Evolutionary conservation across 2,888 invertebrate genomes (phyloP), one percentile per base, ranked within the genome.

Genomic region (Athrips mouffetella): DNA sequence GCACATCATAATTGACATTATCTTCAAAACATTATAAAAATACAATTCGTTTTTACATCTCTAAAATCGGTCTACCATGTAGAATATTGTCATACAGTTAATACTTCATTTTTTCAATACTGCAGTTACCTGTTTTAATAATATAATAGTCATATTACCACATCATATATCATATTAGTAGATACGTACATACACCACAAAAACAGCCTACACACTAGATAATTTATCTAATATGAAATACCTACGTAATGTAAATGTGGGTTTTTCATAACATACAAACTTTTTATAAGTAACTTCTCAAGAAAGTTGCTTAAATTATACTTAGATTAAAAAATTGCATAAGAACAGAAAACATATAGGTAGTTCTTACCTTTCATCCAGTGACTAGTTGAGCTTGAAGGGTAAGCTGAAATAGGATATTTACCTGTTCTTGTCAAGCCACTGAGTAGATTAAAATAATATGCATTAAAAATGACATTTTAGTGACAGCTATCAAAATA

Each of bases 161-260:
- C 35, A 50, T 47, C 57, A 10, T 27, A 27, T 27, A 27, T 57
- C 58, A 53, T 50, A 63, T 59, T 64, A 59, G 56, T 62, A 59
- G 51, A 61, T 62, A 64, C 59, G 67, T 61, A 42, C 29, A 42
- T 29, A 59, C 59, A 66, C 59, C 63, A 63, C 60, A 67, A 65
- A 65, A 66, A 63, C 62, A 65, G 58, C 56, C 57, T 64, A 67
- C 25, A 52, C 49, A 53, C 54, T 58, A 55, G 50, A 54, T 13
- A 20, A 21, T 42, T 48, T 42, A 25, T 15, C 41, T 42, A 42
- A 23, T 29, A 25, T 6, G 13, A 13, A 40, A 25, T 8, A 42
- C 42, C 42, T 27, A 41, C n/a, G n/a, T n/a, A n/a, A n/a, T n/a
- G n/a, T n/a, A n/a, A n/a, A n/a, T n/a, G n/a, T n/a, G n/a, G n/a